Base-by-base conservation (phyloP, 2,888 invertebrate species). In the Drosophila fulvimacula region DNA sequence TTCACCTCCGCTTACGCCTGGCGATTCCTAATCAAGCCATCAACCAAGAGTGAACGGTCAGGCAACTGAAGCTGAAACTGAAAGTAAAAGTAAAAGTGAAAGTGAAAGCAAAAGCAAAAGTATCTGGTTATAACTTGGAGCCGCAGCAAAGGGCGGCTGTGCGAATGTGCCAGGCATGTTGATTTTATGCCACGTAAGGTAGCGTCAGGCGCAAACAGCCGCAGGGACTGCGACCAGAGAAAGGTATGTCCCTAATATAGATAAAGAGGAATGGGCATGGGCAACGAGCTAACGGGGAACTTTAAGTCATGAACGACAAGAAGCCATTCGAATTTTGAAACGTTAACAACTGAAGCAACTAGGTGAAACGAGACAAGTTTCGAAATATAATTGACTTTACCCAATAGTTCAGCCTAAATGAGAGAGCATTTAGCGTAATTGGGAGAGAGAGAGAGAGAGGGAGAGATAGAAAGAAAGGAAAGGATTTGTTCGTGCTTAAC, bases 91-190 rank as follows among this genome's bases (percentile, higher is more conserved):
- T 52, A 9, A 61, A 68, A 64, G 55, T 42, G 24, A 68, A 70
- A 51, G 65, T 38, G 21, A 65, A 52, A 55, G 46, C 51, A 17
- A 34, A 57, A 69, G 76, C 57, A 34, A 65, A 65, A 70, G 66
- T 71, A 52, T 62, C 67, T 64, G 62, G 61, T 67, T 67, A 73
- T 64, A 58, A 60, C 52, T 62, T 57, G 17, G 24, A 52, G 39
- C 9, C 5, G 19, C 55, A 10, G 27, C 55, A n/a, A 5, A 19
- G 27, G 24, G 44, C 60, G 67, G 56, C 69, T 82, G 80, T 79
- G 82, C 65, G 69, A 62, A 72, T 81, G 85, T 82, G 81, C 65
- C 60, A 59, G 62, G 81, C 80, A 85, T 81, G 69, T 68, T 82
- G 84, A 85, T 75, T 67, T 72, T 64, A 36, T 67, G 75, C 67